Percentiles rank a stretch among this genome's conserved stretches.
These are phyloP conservation scores for Paramuricea clavata DNA, from an alignment of 92 coral and sea anemone species.

Conservation along the genomic window DNA sequence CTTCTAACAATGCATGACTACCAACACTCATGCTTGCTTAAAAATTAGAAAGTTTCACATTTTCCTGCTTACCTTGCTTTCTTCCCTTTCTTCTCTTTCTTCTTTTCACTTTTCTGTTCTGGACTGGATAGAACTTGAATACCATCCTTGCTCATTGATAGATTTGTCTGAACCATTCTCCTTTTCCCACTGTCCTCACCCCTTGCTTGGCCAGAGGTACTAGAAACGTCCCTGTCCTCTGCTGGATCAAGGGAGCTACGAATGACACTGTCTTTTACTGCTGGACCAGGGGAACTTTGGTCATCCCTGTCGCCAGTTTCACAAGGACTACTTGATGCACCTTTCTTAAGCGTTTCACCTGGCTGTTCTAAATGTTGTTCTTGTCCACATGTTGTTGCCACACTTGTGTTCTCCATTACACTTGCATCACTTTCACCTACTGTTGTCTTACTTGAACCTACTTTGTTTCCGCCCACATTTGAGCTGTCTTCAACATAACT, in stretches of 20 bases:
- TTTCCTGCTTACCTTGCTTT: neutral
- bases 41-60: too few relatives aligned
- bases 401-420: too few relatives aligned
- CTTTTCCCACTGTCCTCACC: neutral
- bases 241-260: neutral
- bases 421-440: too few relatives aligned
- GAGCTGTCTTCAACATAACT: neutral
- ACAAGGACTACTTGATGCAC: too few relatives aligned
- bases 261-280: neutral
- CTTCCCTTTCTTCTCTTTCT: slow-evolving; percentile 28
- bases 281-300: neutral
- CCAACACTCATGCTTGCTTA: too few relatives aligned
- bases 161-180: slow-evolving; percentile 34
- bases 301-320: neutral
- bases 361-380: neutral
- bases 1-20: too few relatives aligned
- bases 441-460: neutral
- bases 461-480: neutral
- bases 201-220: neutral
- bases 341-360: too few relatives aligned
- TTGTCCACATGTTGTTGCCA: too few relatives aligned
- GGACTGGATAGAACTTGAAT: slow-evolving; percentile 33
- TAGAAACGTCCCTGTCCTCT: neutral
- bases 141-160: slow-evolving; percentile 17
- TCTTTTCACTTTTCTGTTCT: slow-evolving; percentile 7